phyloP scores from a whole-genome alignment of 2,113 vertebrate genomes.

The Noctilio leporinus region DNA sequence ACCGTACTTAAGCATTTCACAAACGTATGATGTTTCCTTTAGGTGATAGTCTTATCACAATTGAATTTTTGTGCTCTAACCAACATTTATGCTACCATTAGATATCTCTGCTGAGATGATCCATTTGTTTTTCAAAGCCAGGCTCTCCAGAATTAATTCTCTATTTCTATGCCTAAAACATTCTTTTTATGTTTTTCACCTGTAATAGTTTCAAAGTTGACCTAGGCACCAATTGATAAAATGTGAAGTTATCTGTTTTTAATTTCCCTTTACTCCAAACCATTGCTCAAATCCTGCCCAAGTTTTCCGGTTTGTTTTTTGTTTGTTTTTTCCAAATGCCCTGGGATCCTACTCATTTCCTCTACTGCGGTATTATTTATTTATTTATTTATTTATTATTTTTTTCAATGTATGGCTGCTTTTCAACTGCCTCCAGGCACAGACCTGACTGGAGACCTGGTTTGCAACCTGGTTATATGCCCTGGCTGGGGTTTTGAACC shows the following conservation, averaged over 20 bases:
- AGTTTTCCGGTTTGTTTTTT: too few species aligned
- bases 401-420: too few species aligned
- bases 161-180: background rate
- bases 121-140: background rate
- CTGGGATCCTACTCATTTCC: background rate
- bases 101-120: background rate
- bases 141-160: background rate
- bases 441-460: too few species aligned
- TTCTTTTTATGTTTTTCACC: background rate
- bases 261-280: background rate
- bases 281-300: background rate
- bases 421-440: too few species aligned
- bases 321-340: background rate
- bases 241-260: background rate
- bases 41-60: background rate
- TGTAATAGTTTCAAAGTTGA: background rate
- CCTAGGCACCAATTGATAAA: background rate
- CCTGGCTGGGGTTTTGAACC: too few species aligned
- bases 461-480: too few species aligned
- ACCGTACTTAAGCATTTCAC: background rate
- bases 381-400: too few species aligned
- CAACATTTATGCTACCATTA: background rate
- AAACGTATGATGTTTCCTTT: background rate
- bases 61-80: background rate
- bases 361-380: background rate